Conservation (phyloP, 2,113 vertebrate species). For the Paraplagusia blochii region DNA sequence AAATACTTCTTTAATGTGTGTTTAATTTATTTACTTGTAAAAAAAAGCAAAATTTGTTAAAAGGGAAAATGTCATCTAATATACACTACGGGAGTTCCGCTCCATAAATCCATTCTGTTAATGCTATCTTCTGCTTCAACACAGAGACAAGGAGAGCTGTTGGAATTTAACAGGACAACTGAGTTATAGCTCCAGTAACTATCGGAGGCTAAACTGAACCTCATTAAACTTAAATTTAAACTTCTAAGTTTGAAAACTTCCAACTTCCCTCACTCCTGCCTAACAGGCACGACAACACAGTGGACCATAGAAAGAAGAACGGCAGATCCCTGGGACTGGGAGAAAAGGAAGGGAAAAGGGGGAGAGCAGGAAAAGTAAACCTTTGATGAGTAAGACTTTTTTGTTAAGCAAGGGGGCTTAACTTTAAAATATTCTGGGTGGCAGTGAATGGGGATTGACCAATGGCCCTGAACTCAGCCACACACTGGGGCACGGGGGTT, state of each 20-base stretch:
- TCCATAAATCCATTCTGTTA: too few relatives aligned
- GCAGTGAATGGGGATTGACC: conserved; percentile 80
- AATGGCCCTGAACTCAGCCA: conserved; percentile 78
- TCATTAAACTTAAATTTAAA: conserved; percentile 64
- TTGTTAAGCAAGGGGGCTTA: conserved; percentile 74
- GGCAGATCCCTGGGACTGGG: conserved; percentile 50
- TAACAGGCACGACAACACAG: conserved; percentile 62
- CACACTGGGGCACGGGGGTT: conserved; percentile 75
- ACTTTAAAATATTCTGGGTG: conserved; percentile 81
- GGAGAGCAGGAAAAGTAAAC: conserved; percentile 54
- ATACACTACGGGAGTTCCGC: too few relatives aligned
- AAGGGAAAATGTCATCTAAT: too few relatives aligned
- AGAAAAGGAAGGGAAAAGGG: conserved; percentile 40
- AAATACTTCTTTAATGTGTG: too few relatives aligned
- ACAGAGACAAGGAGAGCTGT: too few relatives aligned
- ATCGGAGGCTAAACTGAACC: conserved; percentile 56
- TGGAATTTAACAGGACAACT: too few relatives aligned
- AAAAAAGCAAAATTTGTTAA: too few relatives aligned
- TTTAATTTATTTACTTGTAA: too few relatives aligned
- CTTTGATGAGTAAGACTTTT: conserved; percentile 79
- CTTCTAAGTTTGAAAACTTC: conserved; percentile 64
- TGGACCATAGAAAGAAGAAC: conserved; percentile 44
- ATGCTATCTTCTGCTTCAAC: too few relatives aligned
- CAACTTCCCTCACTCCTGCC: conserved; percentile 16
- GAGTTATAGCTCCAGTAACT: conserved; percentile 16